Evolutionary conservation across 2,797 vertebrate genomes (phyloP).

Genomic region (Molossus molossus): DNA sequence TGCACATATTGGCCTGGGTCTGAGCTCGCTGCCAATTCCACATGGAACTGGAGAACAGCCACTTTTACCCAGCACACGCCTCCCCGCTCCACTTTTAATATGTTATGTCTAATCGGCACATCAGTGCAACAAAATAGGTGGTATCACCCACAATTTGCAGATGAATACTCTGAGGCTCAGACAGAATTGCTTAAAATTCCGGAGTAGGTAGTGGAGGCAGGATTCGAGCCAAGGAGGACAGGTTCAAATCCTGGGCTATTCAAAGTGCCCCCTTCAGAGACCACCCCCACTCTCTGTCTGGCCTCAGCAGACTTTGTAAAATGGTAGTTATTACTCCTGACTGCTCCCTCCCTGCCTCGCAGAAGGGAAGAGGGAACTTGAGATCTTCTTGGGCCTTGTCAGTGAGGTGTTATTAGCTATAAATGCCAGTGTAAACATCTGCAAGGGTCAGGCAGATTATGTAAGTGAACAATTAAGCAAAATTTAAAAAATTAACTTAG

Average conservation of each 20-base stretch:
- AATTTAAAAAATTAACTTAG: neutral
- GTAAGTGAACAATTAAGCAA: neutral
- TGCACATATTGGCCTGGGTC: neutral
- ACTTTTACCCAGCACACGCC: neutral
- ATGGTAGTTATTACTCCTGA: neutral
- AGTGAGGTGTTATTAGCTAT: neutral
- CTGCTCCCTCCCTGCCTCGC: neutral
- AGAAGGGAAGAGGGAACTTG: conserved; percentile 8
- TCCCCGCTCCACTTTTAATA: neutral
- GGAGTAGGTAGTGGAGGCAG: neutral
- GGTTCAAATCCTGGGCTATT: neutral
- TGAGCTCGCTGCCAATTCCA: neutral
- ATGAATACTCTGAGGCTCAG: neutral
- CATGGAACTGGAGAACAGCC: neutral
- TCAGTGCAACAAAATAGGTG: neutral
- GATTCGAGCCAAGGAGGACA: neutral
- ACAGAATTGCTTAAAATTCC: neutral
- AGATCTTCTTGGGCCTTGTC: neutral
- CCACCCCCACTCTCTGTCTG: neutral
- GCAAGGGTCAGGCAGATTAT: neutral
- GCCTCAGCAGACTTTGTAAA: neutral
- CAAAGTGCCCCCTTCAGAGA: neutral
- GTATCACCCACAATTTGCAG: neutral
- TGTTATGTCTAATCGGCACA: neutral
- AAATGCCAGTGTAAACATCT: neutral